Evolutionary conservation across 2,888 invertebrate species (phyloP).

Genomic region (Cheilosia pagana): DNA sequence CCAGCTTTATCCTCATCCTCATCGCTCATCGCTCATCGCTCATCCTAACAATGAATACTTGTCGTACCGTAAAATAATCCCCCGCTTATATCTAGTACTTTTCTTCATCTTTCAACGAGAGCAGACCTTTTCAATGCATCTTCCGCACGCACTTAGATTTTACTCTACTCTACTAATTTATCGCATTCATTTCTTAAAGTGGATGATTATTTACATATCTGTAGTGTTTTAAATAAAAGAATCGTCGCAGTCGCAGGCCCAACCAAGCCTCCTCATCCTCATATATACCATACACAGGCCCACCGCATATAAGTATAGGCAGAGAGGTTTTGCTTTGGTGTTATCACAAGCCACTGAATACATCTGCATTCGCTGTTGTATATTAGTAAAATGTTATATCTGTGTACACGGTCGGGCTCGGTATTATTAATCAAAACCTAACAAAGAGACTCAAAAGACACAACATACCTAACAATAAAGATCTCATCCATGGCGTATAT

Average conservation of each 20-base stretch:
- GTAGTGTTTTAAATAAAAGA: conserved; percentile 52
- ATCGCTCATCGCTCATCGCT: no score
- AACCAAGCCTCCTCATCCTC: conserved; percentile 14
- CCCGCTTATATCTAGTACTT: conserved; percentile 24
- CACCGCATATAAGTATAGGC: conserved; percentile 26
- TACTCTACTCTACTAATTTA: conserved; percentile 59
- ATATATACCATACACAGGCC: conserved; percentile 1
- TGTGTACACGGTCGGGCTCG: conserved; percentile 22
- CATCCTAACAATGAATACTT: conserved; percentile 10
- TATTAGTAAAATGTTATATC: conserved; percentile 20
- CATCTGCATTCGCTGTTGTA: conserved; percentile 44
- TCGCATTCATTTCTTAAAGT: conserved; percentile 72
- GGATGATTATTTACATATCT: conserved; percentile 66
- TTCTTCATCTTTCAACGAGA: conserved; percentile 30
- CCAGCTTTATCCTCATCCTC: conserved; percentile 41
- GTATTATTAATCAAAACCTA: conserved; percentile 69
- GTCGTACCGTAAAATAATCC: conserved; percentile 46
- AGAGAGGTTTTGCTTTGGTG: not conserved
- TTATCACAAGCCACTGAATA: conserved; percentile 69
- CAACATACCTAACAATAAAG: conserved; percentile 67
- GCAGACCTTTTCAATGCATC: not conserved
- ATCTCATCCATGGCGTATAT: conserved; percentile 78
- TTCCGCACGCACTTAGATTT: conserved; percentile 39
- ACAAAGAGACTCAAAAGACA: conserved; percentile 64
- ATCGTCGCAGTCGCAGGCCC: conserved; percentile 1